Base-by-base conservation (phyloP, 2,888 invertebrate genomes). In the Tuta absoluta region DNA sequence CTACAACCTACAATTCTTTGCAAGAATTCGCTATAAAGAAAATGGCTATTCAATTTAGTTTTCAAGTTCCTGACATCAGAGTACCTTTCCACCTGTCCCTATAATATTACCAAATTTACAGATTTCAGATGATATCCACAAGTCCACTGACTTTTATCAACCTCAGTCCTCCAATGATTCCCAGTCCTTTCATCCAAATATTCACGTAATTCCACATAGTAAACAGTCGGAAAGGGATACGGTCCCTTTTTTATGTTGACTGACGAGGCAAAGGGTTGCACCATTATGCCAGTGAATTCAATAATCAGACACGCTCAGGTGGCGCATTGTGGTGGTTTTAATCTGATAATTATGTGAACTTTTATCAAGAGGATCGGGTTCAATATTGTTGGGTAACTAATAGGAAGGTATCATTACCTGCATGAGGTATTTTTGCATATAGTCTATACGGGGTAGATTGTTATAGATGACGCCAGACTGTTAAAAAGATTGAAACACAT, bases 231-330 rank as follows among this genome's bases (percentile, higher is more conserved):
- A 75, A 75, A 88, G 84, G 78, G 78, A 80, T 57, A 75, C 76
- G 85, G 85, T 86, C 85, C 87, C 87, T 82, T 90, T 89, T 89
- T 88, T 86, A 86, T 86, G 73, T 83, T 85, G 85, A 53, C 49
- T 49, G 21, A 49, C 21, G 49, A 86, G 78, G 78, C 87, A 90
- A 91, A 86, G 80, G 83, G 82, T 85, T 80, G 85, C 75, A 82
- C 85, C 85, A 86, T 91, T 89, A 87, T 85, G 75, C 48, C 48
- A 74, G 77, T 86, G 24, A 23, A 48, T 61, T 48, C 60, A 86
- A 89, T 53, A 53, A 53, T 87, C 85, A 80, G 80, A 83, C 72
- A 77, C 81, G 78, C 77, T 89, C 91, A 90, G 91, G 91, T 91
- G 91, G 12, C 24, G 45, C 21, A 49, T 49, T 49, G 62, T 62